Conservation (phyloP, 2,113 vertebrate species). For the Cathartes aura region DNA sequence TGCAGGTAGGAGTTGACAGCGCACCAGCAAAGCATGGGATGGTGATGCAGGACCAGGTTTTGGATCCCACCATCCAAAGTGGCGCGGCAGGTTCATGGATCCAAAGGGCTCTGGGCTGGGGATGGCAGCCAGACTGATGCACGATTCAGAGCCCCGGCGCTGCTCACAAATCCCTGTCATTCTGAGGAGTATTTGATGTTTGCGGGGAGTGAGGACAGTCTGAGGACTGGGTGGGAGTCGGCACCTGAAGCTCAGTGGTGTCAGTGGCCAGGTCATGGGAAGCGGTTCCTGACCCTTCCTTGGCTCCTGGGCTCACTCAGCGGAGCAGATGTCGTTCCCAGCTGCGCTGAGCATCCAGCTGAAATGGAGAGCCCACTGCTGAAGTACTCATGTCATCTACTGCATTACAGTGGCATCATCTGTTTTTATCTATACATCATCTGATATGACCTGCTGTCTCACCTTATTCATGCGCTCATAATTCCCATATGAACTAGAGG, state of each 20-base stretch:
- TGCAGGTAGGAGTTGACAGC: neutral
- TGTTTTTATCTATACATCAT: neutral
- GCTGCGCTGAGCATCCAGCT: neutral
- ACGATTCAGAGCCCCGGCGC: fast-evolving
- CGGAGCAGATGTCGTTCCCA: fast-evolving
- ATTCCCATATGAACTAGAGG: neutral
- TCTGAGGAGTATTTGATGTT: no score
- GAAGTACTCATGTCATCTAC: neutral
- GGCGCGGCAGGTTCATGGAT: fast-evolving
- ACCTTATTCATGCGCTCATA: neutral
- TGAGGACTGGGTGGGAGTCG: neutral
- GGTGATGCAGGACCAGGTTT: neutral
- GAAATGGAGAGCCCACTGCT: neutral
- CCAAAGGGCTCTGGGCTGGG: neutral
- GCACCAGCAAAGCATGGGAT: fast-evolving
- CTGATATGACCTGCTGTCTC: neutral
- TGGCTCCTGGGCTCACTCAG: neutral
- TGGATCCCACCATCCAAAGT: neutral
- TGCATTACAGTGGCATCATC: neutral
- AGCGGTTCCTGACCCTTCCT: neutral
- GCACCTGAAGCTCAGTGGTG: neutral
- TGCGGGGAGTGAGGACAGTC: neutral
- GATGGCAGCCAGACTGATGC: neutral
- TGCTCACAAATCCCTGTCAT: fast-evolving
- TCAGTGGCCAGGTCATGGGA: neutral